A percentile compares a stretch with the other conserved stretches of the same genome.
Conservation (phyloP, 2,113 vertebrate genomes). For the Eleginops maclovinus region DNA sequence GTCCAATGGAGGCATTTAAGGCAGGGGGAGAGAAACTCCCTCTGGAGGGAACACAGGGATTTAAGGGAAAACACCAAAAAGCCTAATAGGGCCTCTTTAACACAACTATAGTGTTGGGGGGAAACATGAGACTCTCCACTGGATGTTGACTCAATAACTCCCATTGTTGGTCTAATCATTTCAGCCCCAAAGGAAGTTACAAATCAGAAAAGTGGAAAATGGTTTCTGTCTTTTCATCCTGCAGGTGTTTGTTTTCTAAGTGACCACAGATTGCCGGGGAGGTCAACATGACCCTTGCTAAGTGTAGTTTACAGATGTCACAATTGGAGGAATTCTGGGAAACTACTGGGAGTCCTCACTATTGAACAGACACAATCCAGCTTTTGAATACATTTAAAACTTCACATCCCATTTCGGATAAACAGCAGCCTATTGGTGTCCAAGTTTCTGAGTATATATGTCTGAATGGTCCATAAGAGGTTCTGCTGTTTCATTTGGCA, state of each 20-base stretch:
- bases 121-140: neutral
- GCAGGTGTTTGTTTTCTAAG: conserved; percentile 5
- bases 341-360: conserved; percentile 19
- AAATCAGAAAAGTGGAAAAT: conserved; percentile 17
- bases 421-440: no score
- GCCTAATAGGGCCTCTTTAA: neutral
- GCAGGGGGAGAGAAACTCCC: no score
- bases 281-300: conserved; percentile 20
- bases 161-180: neutral
- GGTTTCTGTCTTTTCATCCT: neutral
- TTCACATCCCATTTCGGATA: no score
- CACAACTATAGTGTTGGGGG: neutral
- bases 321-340: conserved; percentile 33
- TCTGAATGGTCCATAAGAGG: neutral
- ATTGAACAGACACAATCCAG: neutral
- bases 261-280: neutral
- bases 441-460: neutral
- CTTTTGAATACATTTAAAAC: no score
- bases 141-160: conserved; percentile 6
- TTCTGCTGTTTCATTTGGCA: no score
- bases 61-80: no score
- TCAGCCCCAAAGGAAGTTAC: conserved; percentile 9
- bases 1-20: no score
- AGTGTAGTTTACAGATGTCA: conserved; percentile 21
- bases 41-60: no score